Conservation (phyloP, 2,113 vertebrate genomes). For the Coreoperca whiteheadi region DNA sequence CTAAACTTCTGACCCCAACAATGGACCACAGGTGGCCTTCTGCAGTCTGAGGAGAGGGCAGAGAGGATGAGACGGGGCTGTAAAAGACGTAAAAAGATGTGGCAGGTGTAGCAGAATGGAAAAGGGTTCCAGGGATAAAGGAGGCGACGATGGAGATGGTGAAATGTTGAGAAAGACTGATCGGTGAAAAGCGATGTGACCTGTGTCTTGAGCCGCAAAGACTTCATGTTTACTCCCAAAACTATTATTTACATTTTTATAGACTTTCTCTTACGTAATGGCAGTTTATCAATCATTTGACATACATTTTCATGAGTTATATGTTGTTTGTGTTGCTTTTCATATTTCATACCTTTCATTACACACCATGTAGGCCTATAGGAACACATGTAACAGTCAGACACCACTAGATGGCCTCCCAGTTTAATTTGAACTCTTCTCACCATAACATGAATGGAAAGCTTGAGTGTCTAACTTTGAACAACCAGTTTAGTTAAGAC, state of each 20-base stretch:
- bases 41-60: neutral
- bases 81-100: neutral
- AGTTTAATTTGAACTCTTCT: neutral
- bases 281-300: neutral
- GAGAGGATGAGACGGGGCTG: neutral
- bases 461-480: neutral
- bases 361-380: neutral
- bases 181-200: neutral
- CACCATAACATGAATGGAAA: neutral
- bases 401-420: conserved; percentile 66
- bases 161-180: neutral
- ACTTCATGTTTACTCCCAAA: neutral
- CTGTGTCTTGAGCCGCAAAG: neutral
- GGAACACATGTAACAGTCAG: neutral
- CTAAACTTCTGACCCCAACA: conserved; percentile 71
- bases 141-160: neutral
- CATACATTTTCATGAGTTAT: neutral
- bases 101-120: neutral
- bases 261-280: neutral
- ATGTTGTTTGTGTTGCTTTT: neutral
- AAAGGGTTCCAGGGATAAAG: neutral
- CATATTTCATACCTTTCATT: neutral
- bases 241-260: neutral
- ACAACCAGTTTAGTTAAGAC: neutral
- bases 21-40: conserved; percentile 46